Evolutionary conservation across 1,140 invertebrate species (phyloP).

Genomic region (Drosophila subpulchrella): DNA sequence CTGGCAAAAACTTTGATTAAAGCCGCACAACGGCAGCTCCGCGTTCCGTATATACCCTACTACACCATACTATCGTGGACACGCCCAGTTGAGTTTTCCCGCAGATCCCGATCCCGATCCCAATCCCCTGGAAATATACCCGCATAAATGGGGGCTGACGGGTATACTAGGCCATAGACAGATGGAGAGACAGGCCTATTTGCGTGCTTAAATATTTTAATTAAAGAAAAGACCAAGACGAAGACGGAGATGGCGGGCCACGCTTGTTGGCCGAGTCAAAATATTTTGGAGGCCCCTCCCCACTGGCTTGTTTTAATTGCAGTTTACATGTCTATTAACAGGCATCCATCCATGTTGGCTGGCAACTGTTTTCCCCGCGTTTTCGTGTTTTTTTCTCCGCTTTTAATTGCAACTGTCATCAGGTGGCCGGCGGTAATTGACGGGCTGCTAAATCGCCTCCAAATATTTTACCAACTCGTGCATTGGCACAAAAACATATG

Average conservation of each 20-base stretch:
- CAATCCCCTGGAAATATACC: slow-evolving; percentile 11
- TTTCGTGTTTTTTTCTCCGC: slow-evolving; percentile 20
- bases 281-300: slow-evolving; percentile 59
- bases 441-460: slow-evolving; percentile 37
- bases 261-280: slow-evolving; percentile 49
- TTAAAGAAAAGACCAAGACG: slow-evolving; percentile 62
- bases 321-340: slow-evolving; percentile 82
- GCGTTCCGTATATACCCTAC: neutral
- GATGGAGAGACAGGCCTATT: slow-evolving; percentile 65
- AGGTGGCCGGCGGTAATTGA: slow-evolving; percentile 54
- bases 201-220: slow-evolving; percentile 81
- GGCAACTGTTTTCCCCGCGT: slow-evolving; percentile 30
- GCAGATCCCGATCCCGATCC: slow-evolving; percentile 26
- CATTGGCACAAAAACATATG: slow-evolving; percentile 20
- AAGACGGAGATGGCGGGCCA: slow-evolving; percentile 2
- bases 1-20: slow-evolving; percentile 81
- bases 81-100: slow-evolving; percentile 68
- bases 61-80: slow-evolving; percentile 26
- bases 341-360: slow-evolving; percentile 39
- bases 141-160: slow-evolving; percentile 41
- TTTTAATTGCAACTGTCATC: slow-evolving; percentile 61
- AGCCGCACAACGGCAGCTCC: slow-evolving; percentile 55
- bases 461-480: slow-evolving; percentile 24
- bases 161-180: slow-evolving; percentile 49
- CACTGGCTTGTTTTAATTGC: slow-evolving; percentile 73